A percentile compares a stretch with the other conserved stretches of the same genome.
Evolutionary conservation across 2,797 vertebrate species (phyloP).

Genomic region (Parambassis ranga): DNA sequence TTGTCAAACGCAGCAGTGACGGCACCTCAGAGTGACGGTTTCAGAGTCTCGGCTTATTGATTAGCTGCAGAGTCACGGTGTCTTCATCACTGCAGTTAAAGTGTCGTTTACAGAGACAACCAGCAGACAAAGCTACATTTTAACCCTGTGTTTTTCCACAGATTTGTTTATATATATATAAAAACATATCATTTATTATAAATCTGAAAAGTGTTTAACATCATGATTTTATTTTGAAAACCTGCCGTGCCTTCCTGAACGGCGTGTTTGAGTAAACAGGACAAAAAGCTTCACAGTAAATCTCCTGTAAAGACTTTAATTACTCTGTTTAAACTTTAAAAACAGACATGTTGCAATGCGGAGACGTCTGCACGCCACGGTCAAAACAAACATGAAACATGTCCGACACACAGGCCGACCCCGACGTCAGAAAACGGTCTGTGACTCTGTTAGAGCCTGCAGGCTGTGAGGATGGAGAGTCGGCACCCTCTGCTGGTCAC

Average conservation of each 20-base stretch:
- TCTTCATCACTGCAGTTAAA: background rate
- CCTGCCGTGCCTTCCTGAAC: background rate
- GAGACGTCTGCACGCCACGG: background rate
- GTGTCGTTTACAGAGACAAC: background rate
- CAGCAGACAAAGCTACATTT: no score
- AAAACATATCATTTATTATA: no score
- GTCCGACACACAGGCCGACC: background rate
- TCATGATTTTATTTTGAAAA: background rate
- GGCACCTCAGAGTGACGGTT: background rate
- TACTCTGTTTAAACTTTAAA: background rate
- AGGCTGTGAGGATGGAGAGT: background rate
- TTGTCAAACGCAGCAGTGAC: background rate
- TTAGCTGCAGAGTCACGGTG: background rate
- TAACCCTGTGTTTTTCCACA: no score
- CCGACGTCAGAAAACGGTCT: background rate
- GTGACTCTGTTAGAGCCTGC: background rate
- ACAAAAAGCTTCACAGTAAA: conserved; percentile 1
- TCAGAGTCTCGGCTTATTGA: background rate
- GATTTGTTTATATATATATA: no score
- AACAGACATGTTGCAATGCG: background rate
- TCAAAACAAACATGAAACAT: background rate
- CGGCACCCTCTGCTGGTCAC: conserved; percentile 42
- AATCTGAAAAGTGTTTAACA: no score
- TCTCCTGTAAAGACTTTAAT: conserved; percentile 14
- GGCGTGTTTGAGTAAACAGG: background rate